Evolutionary conservation across 2,888 invertebrate species (phyloP).

Genomic region (Oxystoma pomonae): DNA sequence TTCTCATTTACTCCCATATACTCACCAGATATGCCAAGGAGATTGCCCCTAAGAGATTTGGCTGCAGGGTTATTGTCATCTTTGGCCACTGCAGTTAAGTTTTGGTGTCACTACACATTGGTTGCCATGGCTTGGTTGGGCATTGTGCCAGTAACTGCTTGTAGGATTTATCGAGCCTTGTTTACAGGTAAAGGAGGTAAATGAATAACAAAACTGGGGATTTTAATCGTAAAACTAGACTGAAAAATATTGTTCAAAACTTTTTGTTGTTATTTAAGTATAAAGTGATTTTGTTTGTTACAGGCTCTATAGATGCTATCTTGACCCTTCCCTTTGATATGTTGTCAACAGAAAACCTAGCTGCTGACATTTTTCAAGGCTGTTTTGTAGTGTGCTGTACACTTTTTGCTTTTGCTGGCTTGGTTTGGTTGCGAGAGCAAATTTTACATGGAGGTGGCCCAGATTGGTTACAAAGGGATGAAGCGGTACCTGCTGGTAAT

Average conservation of each 20-base stretch:
- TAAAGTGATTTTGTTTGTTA: conserved; percentile 9
- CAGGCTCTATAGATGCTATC: conserved; percentile 81
- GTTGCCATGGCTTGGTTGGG: conserved; percentile 98
- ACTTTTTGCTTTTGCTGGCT: conserved; percentile 90
- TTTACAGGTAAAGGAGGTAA: conserved; percentile 24
- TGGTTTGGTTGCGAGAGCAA: conserved; percentile 97
- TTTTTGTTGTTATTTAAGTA: no score
- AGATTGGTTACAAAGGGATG: conserved; percentile 87
- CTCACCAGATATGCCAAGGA: conserved; percentile 99
- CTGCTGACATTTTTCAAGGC: conserved; percentile 92
- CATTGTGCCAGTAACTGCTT: conserved; percentile 92
- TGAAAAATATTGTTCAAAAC: no score
- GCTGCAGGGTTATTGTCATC: conserved; percentile 86
- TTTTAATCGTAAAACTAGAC: no score
- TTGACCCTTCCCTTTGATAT: conserved; percentile 88
- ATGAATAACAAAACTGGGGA: no score
- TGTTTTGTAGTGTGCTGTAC: conserved; percentile 97
- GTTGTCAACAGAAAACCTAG: conserved; percentile 87
- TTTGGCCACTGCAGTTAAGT: conserved; percentile 87
- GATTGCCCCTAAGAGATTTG: conserved; percentile 90
- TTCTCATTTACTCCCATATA: conserved; percentile 99
- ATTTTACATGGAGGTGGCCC: conserved; percentile 96
- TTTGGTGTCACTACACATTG: conserved; percentile 96
- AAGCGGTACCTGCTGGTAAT: conserved; percentile 51
- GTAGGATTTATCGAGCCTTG: conserved; percentile 73